Percentiles rank a stretch among this genome's conserved stretches.
phyloP scores from a whole-genome alignment of 2,797 vertebrate species.

The Tauraco hartlaubi region DNA sequence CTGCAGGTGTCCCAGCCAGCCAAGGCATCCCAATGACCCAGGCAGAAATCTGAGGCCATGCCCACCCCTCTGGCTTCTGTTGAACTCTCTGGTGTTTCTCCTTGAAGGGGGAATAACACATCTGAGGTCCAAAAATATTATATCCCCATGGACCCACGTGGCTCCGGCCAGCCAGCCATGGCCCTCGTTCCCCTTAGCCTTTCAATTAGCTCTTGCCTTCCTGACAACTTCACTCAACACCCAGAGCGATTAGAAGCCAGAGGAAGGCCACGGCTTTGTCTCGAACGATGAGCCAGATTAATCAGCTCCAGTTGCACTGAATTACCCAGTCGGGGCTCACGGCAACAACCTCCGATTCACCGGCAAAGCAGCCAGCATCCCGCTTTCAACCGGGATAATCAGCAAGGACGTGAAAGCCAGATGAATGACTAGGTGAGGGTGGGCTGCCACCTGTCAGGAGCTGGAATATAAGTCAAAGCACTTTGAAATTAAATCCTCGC shows the following conservation, averaged over 20 bases:
- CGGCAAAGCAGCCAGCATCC: neutral
- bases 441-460: slow-evolving; percentile 54
- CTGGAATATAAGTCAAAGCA: slow-evolving; percentile 38
- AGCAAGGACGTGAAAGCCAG: neutral
- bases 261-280: slow-evolving; percentile 52
- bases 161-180: neutral
- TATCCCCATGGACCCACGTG: neutral
- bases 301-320: slow-evolving; percentile 66
- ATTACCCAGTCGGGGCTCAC: slow-evolving; percentile 7
- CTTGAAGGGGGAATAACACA: neutral
- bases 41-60: neutral
- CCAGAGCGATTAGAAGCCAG: slow-evolving; percentile 13
- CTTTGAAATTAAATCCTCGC: slow-evolving; percentile 65
- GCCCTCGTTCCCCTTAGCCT: neutral
- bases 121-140: neutral
- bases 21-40: neutral
- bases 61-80: neutral
- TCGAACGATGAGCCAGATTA: slow-evolving; percentile 56
- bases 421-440: slow-evolving; percentile 59
- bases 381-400: slow-evolving; percentile 5
- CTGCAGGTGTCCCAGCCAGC: neutral
- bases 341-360: slow-evolving; percentile 3
- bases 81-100: neutral
- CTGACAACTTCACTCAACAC: slow-evolving; percentile 61
- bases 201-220: slow-evolving; percentile 49